Evolutionary conservation across 2,113 vertebrate genomes (phyloP), one percentile per base, ranked within the genome.

Genomic region (Ictalurus furcatus): DNA sequence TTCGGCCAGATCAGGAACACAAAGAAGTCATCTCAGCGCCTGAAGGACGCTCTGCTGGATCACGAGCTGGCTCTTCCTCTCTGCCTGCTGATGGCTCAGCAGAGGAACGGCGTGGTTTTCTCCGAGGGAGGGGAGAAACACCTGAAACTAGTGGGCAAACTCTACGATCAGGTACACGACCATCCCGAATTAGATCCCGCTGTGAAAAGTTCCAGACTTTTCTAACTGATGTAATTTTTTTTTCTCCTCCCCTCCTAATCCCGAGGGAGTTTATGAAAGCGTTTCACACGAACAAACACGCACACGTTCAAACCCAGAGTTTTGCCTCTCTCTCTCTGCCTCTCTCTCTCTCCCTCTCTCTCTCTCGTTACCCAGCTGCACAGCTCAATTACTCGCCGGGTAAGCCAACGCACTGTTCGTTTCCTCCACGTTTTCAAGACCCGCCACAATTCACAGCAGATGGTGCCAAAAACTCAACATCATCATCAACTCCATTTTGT

Each of bases 1-100:
- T 99, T 99, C 69, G 98, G 98, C 34, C 98, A 99, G 92, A 99
- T 99, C 91, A 96, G 98, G 92, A 99, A 99, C 95, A 99, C 98
- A 16, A 99, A 99, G 94, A 99, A 99, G 89, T 99, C 98, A 0
- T 99, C 98, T 61, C 98, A 99, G 92, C 97, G 98, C 54, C 94
- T 99, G 93, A 99, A 99, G 93, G 98, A 99, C 85, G 97, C 96
- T 0, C 96, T 99, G 17, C 90, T 92, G 81, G 91, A 92, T 21
- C 91, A 92, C 12, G 98, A 99, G 91, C 95, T 99, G 93, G 98
- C 98, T 21, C 95, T 99, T 86, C 98, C 98, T 0, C 93, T 99
- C 48, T 99, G 98, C 93, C 93, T 99, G 85, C 97, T 99, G 88
- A 99, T 99, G 98, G 98, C 98, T 90, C 98, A 99, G 89, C 98